phyloP scores from a whole-genome alignment of 2,797 vertebrate species.

The Atherinosoma microstoma region DNA sequence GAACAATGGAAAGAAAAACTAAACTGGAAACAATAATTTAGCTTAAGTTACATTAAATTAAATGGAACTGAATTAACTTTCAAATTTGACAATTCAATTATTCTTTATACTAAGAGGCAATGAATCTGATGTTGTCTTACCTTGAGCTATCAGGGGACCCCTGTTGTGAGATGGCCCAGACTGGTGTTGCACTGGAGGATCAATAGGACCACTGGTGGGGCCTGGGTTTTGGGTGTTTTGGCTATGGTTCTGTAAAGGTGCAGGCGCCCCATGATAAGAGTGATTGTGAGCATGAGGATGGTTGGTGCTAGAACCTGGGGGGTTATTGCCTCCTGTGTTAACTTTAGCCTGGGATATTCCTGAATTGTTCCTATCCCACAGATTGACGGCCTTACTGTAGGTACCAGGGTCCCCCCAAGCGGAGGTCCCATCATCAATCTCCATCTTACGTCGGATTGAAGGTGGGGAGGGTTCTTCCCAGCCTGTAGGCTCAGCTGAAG shows the following conservation, averaged over 20 bases:
- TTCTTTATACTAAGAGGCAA: background rate
- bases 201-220: slow-evolving; percentile 72
- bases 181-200: slow-evolving; percentile 88
- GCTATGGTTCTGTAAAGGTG: slow-evolving; percentile 76
- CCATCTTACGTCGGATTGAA: slow-evolving; percentile 96
- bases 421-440: slow-evolving; percentile 97
- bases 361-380: slow-evolving; percentile 96
- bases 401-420: slow-evolving; percentile 96
- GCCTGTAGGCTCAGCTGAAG: slow-evolving; percentile 84
- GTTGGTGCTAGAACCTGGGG: slow-evolving; percentile 78
- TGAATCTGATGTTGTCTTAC: slow-evolving; percentile 73
- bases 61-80: background rate
- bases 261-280: slow-evolving; percentile 78
- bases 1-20: slow-evolving; percentile 8
- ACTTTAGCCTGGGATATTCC: slow-evolving; percentile 82
- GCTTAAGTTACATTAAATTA: background rate
- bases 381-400: slow-evolving; percentile 94
- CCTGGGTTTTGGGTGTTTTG: slow-evolving; percentile 73
- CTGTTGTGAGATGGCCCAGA: slow-evolving; percentile 88
- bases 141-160: slow-evolving; percentile 82
- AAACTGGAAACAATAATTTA: background rate
- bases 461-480: slow-evolving; percentile 98
- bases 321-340: slow-evolving; percentile 81
- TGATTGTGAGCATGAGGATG: slow-evolving; percentile 79
- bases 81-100: slow-evolving; percentile 3